These are phyloP conservation scores for Drosophila demipolita DNA, from an alignment of 2,888 invertebrate genomes.

Conservation along the genomic window DNA sequence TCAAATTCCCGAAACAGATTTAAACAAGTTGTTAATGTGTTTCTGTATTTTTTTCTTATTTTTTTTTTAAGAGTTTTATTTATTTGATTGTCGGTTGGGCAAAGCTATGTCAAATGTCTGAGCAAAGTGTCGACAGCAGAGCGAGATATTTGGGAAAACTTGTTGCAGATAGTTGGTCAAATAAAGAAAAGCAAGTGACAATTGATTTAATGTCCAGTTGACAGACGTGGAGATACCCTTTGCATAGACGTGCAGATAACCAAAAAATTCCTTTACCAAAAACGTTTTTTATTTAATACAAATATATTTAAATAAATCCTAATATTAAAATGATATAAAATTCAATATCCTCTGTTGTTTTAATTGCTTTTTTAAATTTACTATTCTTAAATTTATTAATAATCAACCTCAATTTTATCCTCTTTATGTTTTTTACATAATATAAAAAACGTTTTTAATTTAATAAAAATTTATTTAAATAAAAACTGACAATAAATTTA, in stretches of 20 bases:
- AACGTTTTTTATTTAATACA: background rate
- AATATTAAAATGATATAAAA: no score
- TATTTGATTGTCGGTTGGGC: constrained; percentile 48
- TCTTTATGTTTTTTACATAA: background rate
- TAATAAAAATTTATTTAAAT: background rate
- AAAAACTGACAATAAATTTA: background rate
- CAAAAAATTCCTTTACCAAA: no score
- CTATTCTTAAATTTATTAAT: background rate
- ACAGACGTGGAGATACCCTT: background rate
- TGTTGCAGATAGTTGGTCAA: constrained; percentile 19
- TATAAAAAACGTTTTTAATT: background rate
- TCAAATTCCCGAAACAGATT: constrained; percentile 33
- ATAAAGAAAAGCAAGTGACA: constrained; percentile 1
- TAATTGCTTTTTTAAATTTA: background rate
- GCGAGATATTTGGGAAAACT: constrained; percentile 13
- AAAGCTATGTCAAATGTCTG: constrained; percentile 60
- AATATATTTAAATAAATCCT: background rate
- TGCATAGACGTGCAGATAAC: background rate
- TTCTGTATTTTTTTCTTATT: constrained; percentile 6
- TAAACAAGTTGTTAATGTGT: constrained; percentile 4
- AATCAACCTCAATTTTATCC: background rate
- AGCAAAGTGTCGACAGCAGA: constrained; percentile 70
- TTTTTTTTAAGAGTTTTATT: constrained; percentile 60
- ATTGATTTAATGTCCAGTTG: background rate
- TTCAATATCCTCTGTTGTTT: background rate